These are phyloP conservation scores for Catagonus wagneri DNA, from an alignment of 2,113 vertebrate genomes.

Conservation along the genomic window DNA sequence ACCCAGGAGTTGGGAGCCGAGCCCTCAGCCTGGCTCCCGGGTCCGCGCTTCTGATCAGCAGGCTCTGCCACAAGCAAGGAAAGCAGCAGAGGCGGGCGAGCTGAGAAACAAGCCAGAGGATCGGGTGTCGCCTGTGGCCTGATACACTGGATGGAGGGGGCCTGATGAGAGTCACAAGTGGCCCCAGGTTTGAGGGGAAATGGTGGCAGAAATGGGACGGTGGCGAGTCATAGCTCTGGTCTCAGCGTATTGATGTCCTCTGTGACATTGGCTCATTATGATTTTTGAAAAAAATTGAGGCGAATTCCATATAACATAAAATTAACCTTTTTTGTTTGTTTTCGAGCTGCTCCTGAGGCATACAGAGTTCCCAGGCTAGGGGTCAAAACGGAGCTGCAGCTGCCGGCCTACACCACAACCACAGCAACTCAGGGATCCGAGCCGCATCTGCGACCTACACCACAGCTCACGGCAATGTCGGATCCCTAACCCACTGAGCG, in stretches of 20 bases:
- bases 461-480: no score
- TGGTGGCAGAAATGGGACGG: neutral
- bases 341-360: rapidly evolving
- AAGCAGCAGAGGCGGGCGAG: neutral
- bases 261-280: rapidly evolving
- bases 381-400: neutral
- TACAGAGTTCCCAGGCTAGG: neutral
- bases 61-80: neutral
- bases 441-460: no score
- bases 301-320: neutral
- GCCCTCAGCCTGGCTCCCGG: neutral
- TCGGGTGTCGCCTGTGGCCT: neutral
- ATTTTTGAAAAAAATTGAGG: neutral
- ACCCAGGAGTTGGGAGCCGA: neutral
- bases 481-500: no score
- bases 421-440: no score
- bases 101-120: neutral
- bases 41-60: no score
- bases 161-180: neutral
- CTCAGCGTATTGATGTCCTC: rapidly evolving
- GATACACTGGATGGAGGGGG: neutral
- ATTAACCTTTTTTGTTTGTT: neutral
- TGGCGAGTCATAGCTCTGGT: no score
- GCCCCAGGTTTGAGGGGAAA: neutral
- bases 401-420: no score